These are phyloP conservation scores for Cynodonichthys magdalenae DNA, from an alignment of 2,797 vertebrate genomes.

Conservation along the genomic window DNA sequence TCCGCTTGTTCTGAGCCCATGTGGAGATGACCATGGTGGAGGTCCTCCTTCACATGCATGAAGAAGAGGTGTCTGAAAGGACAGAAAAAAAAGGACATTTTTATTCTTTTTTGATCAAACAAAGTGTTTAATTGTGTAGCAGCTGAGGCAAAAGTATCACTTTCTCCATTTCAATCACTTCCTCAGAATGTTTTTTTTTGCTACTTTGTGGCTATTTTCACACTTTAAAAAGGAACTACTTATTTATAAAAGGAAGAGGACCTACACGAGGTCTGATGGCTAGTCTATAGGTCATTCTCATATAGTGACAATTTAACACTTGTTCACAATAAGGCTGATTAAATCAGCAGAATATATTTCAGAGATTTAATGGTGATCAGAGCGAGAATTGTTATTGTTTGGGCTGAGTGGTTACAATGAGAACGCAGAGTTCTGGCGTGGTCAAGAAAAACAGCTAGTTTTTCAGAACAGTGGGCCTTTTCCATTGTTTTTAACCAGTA, in stretches of 20 bases:
- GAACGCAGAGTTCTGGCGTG: conserved; percentile 38
- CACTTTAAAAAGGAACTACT: too few relatives aligned
- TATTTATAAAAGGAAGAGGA: too few relatives aligned
- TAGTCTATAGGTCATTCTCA: not conserved
- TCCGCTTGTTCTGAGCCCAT: conserved; percentile 91
- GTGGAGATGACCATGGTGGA: conserved; percentile 90
- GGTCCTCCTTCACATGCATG: conserved; percentile 95
- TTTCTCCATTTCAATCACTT: conserved; percentile 24
- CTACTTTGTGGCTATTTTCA: not conserved
- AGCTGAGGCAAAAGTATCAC: conserved; percentile 15
- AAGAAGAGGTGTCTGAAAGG: conserved; percentile 91
- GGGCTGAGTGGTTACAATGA: conserved; percentile 23
- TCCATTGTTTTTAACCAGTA: conserved; percentile 61
- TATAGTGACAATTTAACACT: not conserved
- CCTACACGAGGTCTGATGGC: not conserved
- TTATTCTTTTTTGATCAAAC: conserved; percentile 1
- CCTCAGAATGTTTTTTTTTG: conserved; percentile 11
- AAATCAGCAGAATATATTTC: not conserved
- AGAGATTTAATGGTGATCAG: conserved; percentile 6
- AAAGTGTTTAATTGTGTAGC: not conserved
- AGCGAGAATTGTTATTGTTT: conserved; percentile 39
- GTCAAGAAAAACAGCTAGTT: conserved; percentile 43
- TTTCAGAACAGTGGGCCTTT: conserved; percentile 37
- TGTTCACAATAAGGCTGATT: not conserved
- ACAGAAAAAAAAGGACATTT: not conserved